Conservation (phyloP, 2,797 vertebrate species). For the Lepus townsendii region DNA sequence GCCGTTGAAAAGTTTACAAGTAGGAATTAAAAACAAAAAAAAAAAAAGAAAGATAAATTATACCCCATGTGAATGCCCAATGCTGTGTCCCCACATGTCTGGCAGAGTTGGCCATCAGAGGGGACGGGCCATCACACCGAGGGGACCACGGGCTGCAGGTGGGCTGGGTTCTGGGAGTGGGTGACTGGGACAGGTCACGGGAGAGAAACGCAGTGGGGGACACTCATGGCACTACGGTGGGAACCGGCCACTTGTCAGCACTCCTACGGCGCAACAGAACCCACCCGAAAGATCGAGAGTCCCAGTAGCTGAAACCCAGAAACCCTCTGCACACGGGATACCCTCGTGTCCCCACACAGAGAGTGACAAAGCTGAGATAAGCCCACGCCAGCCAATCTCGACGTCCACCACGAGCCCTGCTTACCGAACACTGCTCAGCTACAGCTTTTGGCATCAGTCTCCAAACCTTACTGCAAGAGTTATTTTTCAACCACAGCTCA, state of each 20-base stretch:
- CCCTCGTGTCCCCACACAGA: background rate
- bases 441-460: background rate
- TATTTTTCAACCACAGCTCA: background rate
- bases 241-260: fast-evolving
- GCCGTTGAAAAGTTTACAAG: constrained; percentile 73
- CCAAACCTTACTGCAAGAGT: background rate
- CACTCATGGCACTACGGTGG: background rate
- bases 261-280: background rate
- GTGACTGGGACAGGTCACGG: no score
- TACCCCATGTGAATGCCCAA: constrained; percentile 32
- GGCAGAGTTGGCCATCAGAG: background rate
- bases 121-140: fast-evolving
- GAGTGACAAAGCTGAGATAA: background rate
- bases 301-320: background rate
- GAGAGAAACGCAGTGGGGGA: fast-evolving
- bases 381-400: background rate
- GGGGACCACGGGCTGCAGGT: background rate
- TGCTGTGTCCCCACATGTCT: background rate
- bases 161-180: background rate
- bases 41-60: background rate
- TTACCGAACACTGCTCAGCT: background rate
- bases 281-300: no score
- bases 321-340: background rate
- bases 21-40: constrained; percentile 63
- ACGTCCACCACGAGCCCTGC: background rate